phyloP scores from a whole-genome alignment of 2,888 invertebrate species.

The Lasius platythorax region DNA sequence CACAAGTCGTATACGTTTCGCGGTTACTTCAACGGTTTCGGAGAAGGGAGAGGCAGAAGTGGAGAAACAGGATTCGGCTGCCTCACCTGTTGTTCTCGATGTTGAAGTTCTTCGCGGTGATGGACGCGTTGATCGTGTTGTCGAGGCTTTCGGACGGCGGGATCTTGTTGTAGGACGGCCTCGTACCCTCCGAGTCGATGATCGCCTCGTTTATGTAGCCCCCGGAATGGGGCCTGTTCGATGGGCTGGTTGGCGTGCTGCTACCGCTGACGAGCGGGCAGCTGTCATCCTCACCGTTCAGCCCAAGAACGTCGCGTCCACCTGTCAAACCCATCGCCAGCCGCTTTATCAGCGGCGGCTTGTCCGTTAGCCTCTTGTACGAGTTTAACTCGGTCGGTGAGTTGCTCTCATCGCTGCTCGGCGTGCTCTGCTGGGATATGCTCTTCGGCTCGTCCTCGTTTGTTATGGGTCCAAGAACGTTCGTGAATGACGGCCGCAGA shows the following conservation, averaged over 20 bases:
- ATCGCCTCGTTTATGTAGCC: constrained; percentile 94
- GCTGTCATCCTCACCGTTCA: constrained; percentile 89
- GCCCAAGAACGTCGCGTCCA: constrained; percentile 84
- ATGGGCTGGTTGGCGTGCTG: constrained; percentile 90
- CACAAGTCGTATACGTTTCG: constrained; percentile 15
- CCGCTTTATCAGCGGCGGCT: constrained; percentile 92
- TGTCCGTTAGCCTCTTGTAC: constrained; percentile 93
- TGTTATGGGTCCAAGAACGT: constrained; percentile 86
- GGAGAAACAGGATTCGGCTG: not conserved
- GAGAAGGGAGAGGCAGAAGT: not conserved
- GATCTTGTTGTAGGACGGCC: constrained; percentile 81
- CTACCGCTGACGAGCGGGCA: constrained; percentile 92
- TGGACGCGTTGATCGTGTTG: constrained; percentile 83
- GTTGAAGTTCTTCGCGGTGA: constrained; percentile 88
- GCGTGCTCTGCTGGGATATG: constrained; percentile 87
- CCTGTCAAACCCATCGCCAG: constrained; percentile 91
- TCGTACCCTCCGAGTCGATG: constrained; percentile 88
- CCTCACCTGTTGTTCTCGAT: constrained; percentile 87
- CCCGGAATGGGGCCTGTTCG: constrained; percentile 90
- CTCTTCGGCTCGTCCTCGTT: constrained; percentile 83
- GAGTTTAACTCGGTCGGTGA: constrained; percentile 95
- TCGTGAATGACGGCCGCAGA: constrained; percentile 88
- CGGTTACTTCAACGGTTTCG: not conserved
- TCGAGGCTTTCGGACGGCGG: constrained; percentile 82
- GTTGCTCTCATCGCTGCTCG: constrained; percentile 94